Conservation (phyloP, 2,888 invertebrate species). For the Thecophora atra region DNA sequence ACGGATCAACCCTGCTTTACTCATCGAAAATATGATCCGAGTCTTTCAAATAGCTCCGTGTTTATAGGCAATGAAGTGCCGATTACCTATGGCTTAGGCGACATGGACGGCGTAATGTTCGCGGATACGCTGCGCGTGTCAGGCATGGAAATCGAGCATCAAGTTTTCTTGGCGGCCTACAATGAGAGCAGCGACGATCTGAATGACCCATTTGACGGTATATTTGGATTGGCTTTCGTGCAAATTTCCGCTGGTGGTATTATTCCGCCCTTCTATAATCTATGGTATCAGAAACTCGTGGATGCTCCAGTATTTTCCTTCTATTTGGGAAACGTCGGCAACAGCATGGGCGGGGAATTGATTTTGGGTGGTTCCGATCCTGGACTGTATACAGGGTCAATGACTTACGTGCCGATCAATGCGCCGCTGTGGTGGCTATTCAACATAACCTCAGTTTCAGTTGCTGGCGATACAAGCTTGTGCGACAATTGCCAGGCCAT, state of each 20-base stretch:
- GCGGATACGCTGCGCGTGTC: constrained; percentile 73
- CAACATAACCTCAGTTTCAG: constrained; percentile 75
- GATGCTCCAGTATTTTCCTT: constrained; percentile 86
- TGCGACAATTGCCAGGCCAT: constrained; percentile 87
- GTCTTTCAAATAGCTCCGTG: constrained; percentile 81
- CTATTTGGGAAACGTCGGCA: constrained; percentile 81
- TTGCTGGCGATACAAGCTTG: constrained; percentile 68
- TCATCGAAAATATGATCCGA: constrained; percentile 95
- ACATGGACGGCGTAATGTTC: constrained; percentile 92
- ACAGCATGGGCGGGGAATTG: constrained; percentile 67
- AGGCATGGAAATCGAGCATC: constrained; percentile 74
- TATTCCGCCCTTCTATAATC: constrained; percentile 88
- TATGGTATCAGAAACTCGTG: constrained; percentile 80
- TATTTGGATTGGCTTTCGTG: constrained; percentile 90
- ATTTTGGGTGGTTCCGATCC: constrained; percentile 79
- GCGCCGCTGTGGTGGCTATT: constrained; percentile 96
- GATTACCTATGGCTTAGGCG: constrained; percentile 93
- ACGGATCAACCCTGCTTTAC: constrained; percentile 92
- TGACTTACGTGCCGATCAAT: constrained; percentile 78
- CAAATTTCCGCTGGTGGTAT: constrained; percentile 89
- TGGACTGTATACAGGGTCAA: constrained; percentile 75
- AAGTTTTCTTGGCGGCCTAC: constrained; percentile 96
- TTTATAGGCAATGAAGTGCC: constrained; percentile 88
- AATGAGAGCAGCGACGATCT: constrained; percentile 92
- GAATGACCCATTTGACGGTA: constrained; percentile 97